Evolutionary conservation across 2,888 invertebrate species (phyloP).

Genomic region (Agrochola litura): DNA sequence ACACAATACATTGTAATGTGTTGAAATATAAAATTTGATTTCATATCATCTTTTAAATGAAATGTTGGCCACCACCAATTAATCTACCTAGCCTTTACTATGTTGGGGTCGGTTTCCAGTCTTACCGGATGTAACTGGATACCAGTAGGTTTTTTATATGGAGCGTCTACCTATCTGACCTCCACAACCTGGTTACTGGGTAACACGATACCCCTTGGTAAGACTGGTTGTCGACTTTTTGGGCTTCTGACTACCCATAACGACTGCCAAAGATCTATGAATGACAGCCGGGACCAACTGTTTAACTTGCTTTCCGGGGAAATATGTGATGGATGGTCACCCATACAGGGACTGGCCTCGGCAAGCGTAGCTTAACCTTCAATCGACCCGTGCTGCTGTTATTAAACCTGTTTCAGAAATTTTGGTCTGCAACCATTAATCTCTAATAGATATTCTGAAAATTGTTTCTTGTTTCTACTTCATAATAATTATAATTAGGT

Average conservation of each 20-base stretch:
- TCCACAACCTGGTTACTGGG: too few relatives aligned
- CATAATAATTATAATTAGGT: slow-evolving; percentile 16
- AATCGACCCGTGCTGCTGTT: background rate
- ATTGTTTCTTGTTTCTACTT: background rate
- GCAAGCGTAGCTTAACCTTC: background rate
- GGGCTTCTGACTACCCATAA: too few relatives aligned
- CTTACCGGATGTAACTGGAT: background rate
- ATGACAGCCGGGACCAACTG: too few relatives aligned
- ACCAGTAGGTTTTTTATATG: background rate
- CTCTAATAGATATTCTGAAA: background rate
- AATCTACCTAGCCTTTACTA: background rate
- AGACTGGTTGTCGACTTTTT: too few relatives aligned
- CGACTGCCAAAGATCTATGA: too few relatives aligned
- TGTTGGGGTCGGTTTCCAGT: background rate
- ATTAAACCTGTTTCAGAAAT: background rate
- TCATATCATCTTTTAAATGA: background rate
- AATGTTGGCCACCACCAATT: background rate
- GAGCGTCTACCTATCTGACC: background rate
- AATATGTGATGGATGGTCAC: background rate
- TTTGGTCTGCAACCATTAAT: background rate
- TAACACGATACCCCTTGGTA: too few relatives aligned
- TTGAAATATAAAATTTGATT: background rate
- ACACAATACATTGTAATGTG: background rate
- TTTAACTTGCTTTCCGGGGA: too few relatives aligned
- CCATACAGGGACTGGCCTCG: too few relatives aligned